Evolutionary conservation across 2,113 vertebrate genomes (phyloP).

Genomic region (Morone chrysops): DNA sequence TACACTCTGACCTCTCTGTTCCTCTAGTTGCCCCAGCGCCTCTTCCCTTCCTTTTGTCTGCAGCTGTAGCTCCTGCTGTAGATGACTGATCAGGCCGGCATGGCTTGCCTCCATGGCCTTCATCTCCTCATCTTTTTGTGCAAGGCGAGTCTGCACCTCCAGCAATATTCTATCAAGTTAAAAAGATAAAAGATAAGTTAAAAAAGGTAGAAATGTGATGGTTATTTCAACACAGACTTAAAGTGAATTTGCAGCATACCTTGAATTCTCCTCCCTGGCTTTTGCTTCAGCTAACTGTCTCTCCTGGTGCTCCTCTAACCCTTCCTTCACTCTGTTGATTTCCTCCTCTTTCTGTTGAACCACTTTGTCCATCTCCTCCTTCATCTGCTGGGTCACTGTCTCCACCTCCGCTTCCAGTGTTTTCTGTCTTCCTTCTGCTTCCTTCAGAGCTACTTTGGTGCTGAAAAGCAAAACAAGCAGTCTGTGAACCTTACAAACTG

Average conservation of each 20-base stretch:
- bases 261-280: slow-evolving; percentile 83
- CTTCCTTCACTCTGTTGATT: slow-evolving; percentile 69
- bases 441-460: slow-evolving; percentile 78
- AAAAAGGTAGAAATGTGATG: slow-evolving; percentile 8
- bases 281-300: slow-evolving; percentile 78
- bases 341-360: slow-evolving; percentile 79
- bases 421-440: slow-evolving; percentile 76
- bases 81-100: slow-evolving; percentile 68
- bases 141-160: slow-evolving; percentile 85
- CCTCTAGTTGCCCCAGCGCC: slow-evolving; percentile 58
- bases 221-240: slow-evolving; percentile 20
- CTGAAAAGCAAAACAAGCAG: slow-evolving; percentile 63
- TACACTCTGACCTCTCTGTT: slow-evolving; percentile 53
- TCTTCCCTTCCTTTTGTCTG: slow-evolving; percentile 66
- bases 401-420: slow-evolving; percentile 81
- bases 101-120: slow-evolving; percentile 75
- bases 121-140: slow-evolving; percentile 85
- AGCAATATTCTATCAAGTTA: slow-evolving; percentile 83
- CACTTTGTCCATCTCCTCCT: slow-evolving; percentile 77
- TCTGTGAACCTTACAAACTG: slow-evolving; percentile 18
- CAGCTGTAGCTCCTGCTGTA: slow-evolving; percentile 76
- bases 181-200: slow-evolving; percentile 3
- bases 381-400: slow-evolving; percentile 66
- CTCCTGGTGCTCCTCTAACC: slow-evolving; percentile 77
- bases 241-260: slow-evolving; percentile 74